Evolutionary conservation across 2,113 vertebrate species (phyloP).

Genomic region (Naja naja): DNA sequence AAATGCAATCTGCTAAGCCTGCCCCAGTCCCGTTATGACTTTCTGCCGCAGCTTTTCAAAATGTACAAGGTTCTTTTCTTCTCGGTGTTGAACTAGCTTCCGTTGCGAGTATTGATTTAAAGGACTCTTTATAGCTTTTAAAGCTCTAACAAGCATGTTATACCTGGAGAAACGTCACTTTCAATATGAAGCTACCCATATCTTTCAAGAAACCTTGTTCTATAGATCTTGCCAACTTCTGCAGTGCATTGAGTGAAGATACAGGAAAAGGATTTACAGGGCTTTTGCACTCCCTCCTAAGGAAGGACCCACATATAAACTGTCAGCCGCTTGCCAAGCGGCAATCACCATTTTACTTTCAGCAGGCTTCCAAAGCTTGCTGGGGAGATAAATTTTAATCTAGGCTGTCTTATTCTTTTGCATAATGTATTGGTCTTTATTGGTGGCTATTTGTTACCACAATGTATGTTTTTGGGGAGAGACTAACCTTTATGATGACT

Average conservation of each 20-base stretch:
- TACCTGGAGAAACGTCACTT: not conserved
- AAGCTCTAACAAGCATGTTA: not conserved
- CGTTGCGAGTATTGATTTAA: not conserved
- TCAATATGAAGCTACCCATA: not conserved
- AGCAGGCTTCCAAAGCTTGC: not conserved
- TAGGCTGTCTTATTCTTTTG: not conserved
- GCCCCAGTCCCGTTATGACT: not conserved
- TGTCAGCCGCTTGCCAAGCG: not conserved
- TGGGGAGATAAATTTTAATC: not conserved
- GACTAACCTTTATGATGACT: not conserved
- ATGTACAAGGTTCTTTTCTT: not conserved
- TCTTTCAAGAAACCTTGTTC: not conserved
- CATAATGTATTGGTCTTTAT: not conserved
- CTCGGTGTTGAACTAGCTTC: not conserved
- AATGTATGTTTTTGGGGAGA: not conserved
- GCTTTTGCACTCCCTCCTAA: not conserved
- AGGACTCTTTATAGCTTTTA: not conserved
- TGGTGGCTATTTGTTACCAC: not conserved
- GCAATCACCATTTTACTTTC: not conserved
- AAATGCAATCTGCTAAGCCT: not conserved
- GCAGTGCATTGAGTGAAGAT: not conserved
- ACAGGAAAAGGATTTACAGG: not conserved
- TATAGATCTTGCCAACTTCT: not conserved
- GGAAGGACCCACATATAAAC: too few species aligned
- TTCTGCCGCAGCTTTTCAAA: accelerated